Evolutionary conservation across 2,888 invertebrate species (phyloP), one percentile per base, ranked within the genome.

Genomic region (Nephrotoma guestfalica): DNA sequence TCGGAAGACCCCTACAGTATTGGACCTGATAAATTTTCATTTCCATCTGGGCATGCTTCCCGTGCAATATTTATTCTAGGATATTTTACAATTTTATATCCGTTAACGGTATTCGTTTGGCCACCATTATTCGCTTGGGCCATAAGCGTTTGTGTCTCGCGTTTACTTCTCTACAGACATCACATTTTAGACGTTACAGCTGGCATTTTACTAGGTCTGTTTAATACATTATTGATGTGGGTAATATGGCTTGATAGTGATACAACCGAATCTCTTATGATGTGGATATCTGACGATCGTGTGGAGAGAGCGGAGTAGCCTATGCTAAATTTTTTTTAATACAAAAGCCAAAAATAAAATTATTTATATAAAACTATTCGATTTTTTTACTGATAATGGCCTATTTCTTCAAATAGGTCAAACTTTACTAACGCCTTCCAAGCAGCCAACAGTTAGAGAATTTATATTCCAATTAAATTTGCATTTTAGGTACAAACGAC

Each of bases 31-130:
- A 96, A 97, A 89, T 84, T 41, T 41, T 84, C 84, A 41, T 99
- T 99, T 90, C 99, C 99, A 11, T 99, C 98, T 0, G 98, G 98
- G 0, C 99, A 99, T 91, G 95, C 97, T 0, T 97, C 98, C 41
- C 92, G 99, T 88, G 94, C 97, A 0, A 93, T 95, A 4, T 94
- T 96, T 90, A 92, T 98, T 40, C 92, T 95, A 4, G 94, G 94
- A 87, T 96, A 96, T 90, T 95, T 97, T 88, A 92, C 94, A 4
- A 92, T 93, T 87, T 89, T 96, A 40, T 93, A 94, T 90, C 94
- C 95, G 0, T 88, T 96, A 2, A 92, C 94, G 0, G 89, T 93
- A 6, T 88, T 95, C 86, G 93, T 94, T 88, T 92, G 93, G 88
- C 93, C 94, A 40, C 93, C 95, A 0, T 89, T 97, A 11, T 88